A percentile compares a stretch with the other conserved stretches of the same genome.
Conservation (phyloP, 2,113 vertebrate species). For the Labrus mixtus region DNA sequence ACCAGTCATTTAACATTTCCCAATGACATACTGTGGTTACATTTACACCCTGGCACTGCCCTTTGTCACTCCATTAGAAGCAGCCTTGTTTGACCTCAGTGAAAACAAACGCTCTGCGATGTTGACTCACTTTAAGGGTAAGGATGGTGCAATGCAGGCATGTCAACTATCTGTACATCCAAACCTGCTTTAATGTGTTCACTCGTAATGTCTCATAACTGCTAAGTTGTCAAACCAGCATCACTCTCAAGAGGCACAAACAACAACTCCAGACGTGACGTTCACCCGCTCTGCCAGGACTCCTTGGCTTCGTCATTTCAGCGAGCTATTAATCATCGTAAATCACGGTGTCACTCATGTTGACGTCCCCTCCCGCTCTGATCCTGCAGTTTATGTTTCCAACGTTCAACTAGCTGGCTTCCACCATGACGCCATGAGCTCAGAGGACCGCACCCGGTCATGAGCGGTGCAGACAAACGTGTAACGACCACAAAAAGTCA, state of each 20-base stretch:
- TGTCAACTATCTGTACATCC: neutral
- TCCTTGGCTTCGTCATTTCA: conserved; percentile 16
- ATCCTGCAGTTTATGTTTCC: conserved; percentile 4
- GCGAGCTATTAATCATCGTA: conserved; percentile 37
- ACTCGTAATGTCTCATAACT: neutral
- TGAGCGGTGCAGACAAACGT: conserved; percentile 9
- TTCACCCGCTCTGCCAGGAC: conserved; percentile 24
- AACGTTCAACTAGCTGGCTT: conserved; percentile 10
- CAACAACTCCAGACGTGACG: conserved; percentile 18
- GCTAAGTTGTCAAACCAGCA: conserved; percentile 2
- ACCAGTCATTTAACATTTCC: neutral
- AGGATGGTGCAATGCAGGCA: neutral
- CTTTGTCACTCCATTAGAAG: neutral
- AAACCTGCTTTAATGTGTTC: neutral
- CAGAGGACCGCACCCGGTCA: conserved; percentile 29
- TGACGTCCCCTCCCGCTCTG: neutral
- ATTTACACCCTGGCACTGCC: conserved; percentile 1
- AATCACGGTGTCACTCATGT: conserved; percentile 36
- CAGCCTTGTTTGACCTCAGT: neutral
- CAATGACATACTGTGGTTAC: neutral
- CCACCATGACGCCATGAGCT: conserved; percentile 34
- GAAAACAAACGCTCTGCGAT: neutral
- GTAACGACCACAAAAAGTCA: conserved; percentile 14
- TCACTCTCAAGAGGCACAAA: conserved; percentile 5
- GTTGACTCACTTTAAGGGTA: neutral